Evolutionary conservation across 2,797 vertebrate genomes (phyloP).

Genomic region (Hipposideros larvatus): DNA sequence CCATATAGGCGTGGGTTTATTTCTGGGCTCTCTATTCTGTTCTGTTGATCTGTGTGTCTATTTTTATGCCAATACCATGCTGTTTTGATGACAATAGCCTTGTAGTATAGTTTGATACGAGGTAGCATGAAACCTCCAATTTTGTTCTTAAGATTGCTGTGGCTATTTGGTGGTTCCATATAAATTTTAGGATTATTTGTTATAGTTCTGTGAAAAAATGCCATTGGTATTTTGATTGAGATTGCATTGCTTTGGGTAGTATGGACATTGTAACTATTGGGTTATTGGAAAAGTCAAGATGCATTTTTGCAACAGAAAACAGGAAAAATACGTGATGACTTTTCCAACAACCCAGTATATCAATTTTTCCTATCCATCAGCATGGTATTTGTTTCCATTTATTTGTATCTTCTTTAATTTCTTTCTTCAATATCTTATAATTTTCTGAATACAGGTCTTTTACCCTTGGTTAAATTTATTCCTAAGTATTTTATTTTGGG

Average conservation of each 20-base stretch:
- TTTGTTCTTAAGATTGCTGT: neutral
- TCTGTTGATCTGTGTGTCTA: neutral
- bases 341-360: no score
- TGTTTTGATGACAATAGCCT: neutral
- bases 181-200: neutral
- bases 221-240: neutral
- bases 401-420: neutral
- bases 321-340: no score
- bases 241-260: neutral
- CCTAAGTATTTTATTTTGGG: no score
- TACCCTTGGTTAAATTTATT: neutral
- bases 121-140: no score
- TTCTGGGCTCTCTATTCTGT: neutral
- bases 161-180: neutral
- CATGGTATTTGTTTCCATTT: neutral
- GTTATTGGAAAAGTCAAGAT: no score
- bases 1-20: neutral
- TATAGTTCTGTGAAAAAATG: neutral
- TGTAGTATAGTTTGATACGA: neutral
- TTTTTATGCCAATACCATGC: neutral
- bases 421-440: neutral
- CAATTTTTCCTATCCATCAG: neutral
- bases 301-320: no score
- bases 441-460: neutral
- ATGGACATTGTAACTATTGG: neutral